Evolutionary conservation across 2,113 vertebrate genomes (phyloP).

Genomic region (Ptyas mucosa): DNA sequence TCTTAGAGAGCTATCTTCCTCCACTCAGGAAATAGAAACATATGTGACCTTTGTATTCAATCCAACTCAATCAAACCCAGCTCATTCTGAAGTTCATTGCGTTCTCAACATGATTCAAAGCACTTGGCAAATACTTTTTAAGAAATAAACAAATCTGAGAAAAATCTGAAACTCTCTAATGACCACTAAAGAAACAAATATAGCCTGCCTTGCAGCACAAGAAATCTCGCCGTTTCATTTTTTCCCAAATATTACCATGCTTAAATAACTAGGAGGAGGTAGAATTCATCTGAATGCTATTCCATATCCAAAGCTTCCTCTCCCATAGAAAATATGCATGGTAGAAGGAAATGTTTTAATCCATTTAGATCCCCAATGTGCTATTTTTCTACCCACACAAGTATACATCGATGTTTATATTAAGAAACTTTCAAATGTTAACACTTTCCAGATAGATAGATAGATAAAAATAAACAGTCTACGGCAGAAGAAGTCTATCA

Average conservation of each 20-base stretch:
- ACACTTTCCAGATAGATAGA: not conserved
- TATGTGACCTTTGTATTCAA: conserved; percentile 19
- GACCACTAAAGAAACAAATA: not conserved
- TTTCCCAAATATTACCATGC: not conserved
- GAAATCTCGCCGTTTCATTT: not conserved
- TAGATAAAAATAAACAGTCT: not conserved
- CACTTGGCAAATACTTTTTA: conserved; percentile 10
- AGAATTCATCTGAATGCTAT: not conserved
- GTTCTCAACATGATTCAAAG: conserved; percentile 20
- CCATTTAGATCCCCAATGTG: not conserved
- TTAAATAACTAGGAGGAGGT: not conserved
- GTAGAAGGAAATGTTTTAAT: not conserved
- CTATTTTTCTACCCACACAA: not conserved
- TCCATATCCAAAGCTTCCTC: not conserved
- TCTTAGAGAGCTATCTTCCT: conserved; percentile 20
- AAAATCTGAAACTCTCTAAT: not conserved
- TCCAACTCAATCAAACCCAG: conserved; percentile 3
- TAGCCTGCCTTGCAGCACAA: not conserved
- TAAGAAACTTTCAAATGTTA: not conserved
- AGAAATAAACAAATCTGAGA: conserved; percentile 2
- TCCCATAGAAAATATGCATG: not conserved
- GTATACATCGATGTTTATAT: not conserved
- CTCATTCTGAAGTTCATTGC: conserved; percentile 15
- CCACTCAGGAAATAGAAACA: conserved; percentile 25
- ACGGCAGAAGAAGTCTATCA: not conserved